Evolutionary conservation across 1,140 invertebrate species (phyloP), one percentile per base, ranked within the genome.

Genomic region (Pseudobourletiella spinata): DNA sequence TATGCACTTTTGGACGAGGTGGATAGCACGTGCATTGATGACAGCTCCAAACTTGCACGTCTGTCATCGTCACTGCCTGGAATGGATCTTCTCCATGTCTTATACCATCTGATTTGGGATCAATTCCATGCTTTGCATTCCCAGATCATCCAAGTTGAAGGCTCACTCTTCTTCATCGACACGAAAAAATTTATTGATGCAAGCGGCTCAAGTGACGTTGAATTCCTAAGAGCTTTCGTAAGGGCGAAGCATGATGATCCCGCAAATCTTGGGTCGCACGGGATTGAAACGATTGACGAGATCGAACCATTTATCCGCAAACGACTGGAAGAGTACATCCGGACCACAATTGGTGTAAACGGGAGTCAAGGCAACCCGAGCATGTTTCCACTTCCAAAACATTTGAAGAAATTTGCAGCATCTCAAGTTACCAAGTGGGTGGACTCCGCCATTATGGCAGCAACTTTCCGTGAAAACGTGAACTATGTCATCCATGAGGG

Each of bases 11-110:
- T 65, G 1, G 64, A 65, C 26, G 64, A 65, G 44, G 64, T 65
- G 3, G 64, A 65, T 43, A 30, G n/a, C 18, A 58, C 59, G 59
- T 61, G 57, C n/a, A 55, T 65, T 39, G 64, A 65, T 35, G 55
- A 65, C 52, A 46, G 32, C 16, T 51, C 44, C 3, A 55, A 61
- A 25, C 35, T 42, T 2, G 42, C 64, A 22, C 1, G 58, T 16
- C 26, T 65, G 4, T 15, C 42, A 0, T 55, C 50, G 1, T 46
- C 24, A 29, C 24, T 65, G 2, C 63, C 63, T 1, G 63, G 58
- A 30, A 61, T 61, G 63, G 63, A 65, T 16, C 26, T 35, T 6
- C 28, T 65, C 16, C 42, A 65, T n/a, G 22, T 58, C 8, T n/a
- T 65, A 6, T 65, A 61, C 26, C 35, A 43, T 35, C 28, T 54